These are phyloP conservation scores for Polietes domitor DNA, from an alignment of 2,888 invertebrate species.

Conservation along the genomic window DNA sequence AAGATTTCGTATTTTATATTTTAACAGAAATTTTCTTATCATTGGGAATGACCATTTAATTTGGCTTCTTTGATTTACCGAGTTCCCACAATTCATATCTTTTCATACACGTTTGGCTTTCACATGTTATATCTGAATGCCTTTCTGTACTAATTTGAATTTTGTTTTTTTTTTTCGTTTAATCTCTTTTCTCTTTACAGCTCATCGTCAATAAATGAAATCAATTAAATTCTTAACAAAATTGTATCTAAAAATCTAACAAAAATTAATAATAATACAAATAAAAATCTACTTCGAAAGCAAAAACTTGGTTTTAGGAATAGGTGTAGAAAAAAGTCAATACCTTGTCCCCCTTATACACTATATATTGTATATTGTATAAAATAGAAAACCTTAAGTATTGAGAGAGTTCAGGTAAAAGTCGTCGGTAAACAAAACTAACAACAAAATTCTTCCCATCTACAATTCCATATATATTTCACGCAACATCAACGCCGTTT, in stretches of 20 bases:
- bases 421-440: conserved; percentile 38
- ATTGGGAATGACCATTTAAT: too few species aligned
- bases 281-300: conserved; percentile 34
- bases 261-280: conserved; percentile 17
- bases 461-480: conserved; percentile 49
- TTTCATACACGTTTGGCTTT: conserved; percentile 43
- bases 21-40: too few species aligned
- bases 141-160: neutral
- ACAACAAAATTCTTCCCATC: conserved; percentile 44
- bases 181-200: conserved; percentile 56
- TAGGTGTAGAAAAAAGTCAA: neutral
- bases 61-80: too few species aligned
- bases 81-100: neutral
- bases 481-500: conserved; percentile 19
- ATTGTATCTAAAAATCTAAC: conserved; percentile 16
- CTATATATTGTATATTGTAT: neutral
- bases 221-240: conserved; percentile 25
- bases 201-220: conserved; percentile 21
- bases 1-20: too few species aligned
- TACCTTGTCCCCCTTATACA: neutral
- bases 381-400: conserved; percentile 50
- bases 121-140: neutral
- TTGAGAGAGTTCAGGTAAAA: conserved; percentile 57
- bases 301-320: conserved; percentile 59
- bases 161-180: conserved; percentile 6